These are phyloP conservation scores for Porites cylindrica DNA, from an alignment of 92 coral and sea anemone species.

Conservation along the genomic window DNA sequence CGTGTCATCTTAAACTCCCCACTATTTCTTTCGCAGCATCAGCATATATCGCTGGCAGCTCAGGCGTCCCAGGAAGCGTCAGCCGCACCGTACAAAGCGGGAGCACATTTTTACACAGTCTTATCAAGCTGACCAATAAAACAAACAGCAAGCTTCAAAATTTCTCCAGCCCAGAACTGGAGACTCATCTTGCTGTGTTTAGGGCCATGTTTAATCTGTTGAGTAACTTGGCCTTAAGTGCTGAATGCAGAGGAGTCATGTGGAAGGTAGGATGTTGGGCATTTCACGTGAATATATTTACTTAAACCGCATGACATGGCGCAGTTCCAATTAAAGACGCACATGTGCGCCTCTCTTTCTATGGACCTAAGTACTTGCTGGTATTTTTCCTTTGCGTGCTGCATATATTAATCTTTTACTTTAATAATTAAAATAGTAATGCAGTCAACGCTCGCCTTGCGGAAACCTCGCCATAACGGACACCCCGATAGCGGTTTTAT, in stretches of 20 bases:
- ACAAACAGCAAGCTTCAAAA: constrained; percentile 74
- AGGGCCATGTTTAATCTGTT: constrained; percentile 77
- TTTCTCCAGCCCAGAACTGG: constrained; percentile 69
- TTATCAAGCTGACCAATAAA: constrained; percentile 78
- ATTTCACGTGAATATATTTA: not conserved
- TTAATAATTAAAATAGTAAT: too few species aligned
- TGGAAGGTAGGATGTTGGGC: constrained; percentile 80
- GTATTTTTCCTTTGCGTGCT: too few species aligned
- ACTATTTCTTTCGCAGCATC: constrained; percentile 35
- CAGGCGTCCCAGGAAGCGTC: constrained; percentile 66
- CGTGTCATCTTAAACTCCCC: too few species aligned
- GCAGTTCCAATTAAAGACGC: not conserved
- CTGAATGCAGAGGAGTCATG: constrained; percentile 94
- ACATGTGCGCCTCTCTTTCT: not conserved
- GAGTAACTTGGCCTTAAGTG: constrained; percentile 79
- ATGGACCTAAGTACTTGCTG: too few species aligned
- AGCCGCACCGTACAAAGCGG: constrained; percentile 79
- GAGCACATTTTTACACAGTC: constrained; percentile 84
- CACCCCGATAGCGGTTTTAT: too few species aligned
- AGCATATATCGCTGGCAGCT: constrained; percentile 70
- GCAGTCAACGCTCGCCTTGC: too few species aligned
- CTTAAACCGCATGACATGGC: not conserved
- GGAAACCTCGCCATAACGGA: too few species aligned
- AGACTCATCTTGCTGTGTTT: constrained; percentile 71
- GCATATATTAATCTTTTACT: too few species aligned